Percentiles rank a stretch among this genome's conserved stretches.
phyloP scores from a whole-genome alignment of 2,888 invertebrate genomes.

The Julus scandinavius region DNA sequence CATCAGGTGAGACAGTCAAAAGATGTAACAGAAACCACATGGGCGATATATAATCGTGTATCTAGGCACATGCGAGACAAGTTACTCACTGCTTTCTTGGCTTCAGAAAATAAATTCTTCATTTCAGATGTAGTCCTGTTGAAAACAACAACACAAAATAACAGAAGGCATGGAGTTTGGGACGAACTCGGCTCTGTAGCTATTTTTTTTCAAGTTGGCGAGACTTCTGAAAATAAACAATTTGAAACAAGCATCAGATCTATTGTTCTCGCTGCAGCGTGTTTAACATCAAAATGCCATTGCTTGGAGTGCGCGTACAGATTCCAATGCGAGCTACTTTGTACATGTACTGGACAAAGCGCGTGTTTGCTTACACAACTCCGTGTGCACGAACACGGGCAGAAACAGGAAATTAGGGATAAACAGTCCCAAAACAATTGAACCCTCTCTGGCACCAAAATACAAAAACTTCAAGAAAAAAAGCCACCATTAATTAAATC shows the following conservation, averaged over 20 bases:
- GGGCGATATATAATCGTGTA: neutral
- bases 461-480: neutral
- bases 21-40: neutral
- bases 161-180: neutral
- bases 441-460: neutral
- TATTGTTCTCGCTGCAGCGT: conserved; percentile 3
- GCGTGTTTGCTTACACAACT: conserved; percentile 29
- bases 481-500: neutral
- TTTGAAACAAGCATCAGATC: conserved; percentile 11
- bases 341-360: conserved; percentile 7
- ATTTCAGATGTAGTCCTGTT: conserved; percentile 9
- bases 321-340: neutral
- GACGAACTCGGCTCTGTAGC: conserved; percentile 23
- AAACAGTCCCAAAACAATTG: neutral
- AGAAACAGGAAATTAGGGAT: conserved; percentile 11
- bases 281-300: conserved; percentile 30
- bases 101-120: conserved; percentile 39
- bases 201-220: neutral
- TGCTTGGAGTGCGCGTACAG: neutral
- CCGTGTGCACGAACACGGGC: neutral
- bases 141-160: conserved; percentile 6
- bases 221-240: conserved; percentile 42
- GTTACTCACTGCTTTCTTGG: conserved; percentile 5
- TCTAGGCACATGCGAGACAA: neutral
- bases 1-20: conserved; percentile 27